Evolutionary conservation across 2,797 vertebrate species (phyloP), one percentile per base, ranked within the genome.

Genomic region (Sebastes vulpes): DNA sequence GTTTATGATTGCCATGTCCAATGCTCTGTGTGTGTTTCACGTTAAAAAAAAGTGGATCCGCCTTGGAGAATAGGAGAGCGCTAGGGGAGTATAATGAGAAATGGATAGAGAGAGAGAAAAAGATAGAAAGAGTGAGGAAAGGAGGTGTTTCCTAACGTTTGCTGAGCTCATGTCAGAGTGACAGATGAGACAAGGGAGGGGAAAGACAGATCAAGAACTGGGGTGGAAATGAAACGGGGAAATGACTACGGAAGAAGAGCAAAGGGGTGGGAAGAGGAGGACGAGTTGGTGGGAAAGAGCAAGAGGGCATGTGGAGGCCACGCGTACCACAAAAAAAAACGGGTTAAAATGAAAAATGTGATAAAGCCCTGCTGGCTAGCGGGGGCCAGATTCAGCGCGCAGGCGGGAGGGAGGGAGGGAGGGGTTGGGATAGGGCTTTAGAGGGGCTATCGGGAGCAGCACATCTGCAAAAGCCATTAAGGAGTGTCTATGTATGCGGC

Each of bases 391-490:
- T 77, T 23, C 73, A 86, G 81, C 80, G 57, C 11, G 18, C 29
- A 63, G 26, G 26, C 5, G 5, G 76, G 75, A 9, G 31, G 53
- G 60, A 77, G 96, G 95, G 88, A 77, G 96, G 95, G 88, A 96
- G 94, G 84, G 94, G 85, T 64, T 75, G 96, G 95, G 88, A 96
- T 94, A 28, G 42, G 83, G 86, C 84, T 86, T 79, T 74, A 42
- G 85, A 53, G 53, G 58, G 71, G 95, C 96, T 94, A 82, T 88
- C 92, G 38, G 89, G 88, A 94, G 72, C 92, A 65, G 87, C 90
- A 95, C 98, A 99, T 99, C 98, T 99, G 98, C 96, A 96, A 95
- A 98, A 98, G 94, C 95, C 97, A 99, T 99, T 97, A 98, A 93
- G 88, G 84, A n/a, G 35, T 87, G 92, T 83, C 89, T 89, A 79